A percentile compares a stretch with the other conserved stretches of the same genome.
Evolutionary conservation across 2,113 vertebrate species (phyloP).

Genomic region (Nothocercus nigrocapillus): DNA sequence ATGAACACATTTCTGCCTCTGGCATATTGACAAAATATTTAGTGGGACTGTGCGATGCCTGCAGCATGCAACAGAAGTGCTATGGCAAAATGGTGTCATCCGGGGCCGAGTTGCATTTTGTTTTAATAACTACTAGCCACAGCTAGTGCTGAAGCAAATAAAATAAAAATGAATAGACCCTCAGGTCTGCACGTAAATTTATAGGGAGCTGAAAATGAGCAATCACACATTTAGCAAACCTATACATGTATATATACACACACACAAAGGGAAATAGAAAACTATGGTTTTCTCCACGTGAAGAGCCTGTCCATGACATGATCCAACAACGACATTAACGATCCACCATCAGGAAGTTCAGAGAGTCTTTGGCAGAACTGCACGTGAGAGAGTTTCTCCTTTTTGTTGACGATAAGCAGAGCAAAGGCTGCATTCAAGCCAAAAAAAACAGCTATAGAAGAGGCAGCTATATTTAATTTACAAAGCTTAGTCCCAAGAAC

Average conservation of each 20-base stretch:
- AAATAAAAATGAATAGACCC: background rate
- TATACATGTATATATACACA: background rate
- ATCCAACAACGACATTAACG: background rate
- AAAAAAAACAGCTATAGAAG: background rate
- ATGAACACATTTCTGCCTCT: background rate
- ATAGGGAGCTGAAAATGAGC: background rate
- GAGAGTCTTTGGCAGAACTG: background rate
- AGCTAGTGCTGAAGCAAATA: background rate
- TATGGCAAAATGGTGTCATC: background rate
- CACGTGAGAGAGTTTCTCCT: background rate
- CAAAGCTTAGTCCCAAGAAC: background rate
- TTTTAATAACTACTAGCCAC: background rate
- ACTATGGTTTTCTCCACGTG: background rate
- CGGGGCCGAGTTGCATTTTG: background rate
- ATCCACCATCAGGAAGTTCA: background rate
- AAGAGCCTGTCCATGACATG: background rate
- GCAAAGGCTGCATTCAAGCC: too few relatives aligned
- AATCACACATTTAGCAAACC: background rate
- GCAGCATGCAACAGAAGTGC: accelerated
- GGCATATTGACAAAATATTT: background rate
- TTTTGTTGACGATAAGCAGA: too few relatives aligned
- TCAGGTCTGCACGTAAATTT: background rate
- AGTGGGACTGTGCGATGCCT: too few relatives aligned
- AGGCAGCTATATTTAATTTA: background rate
- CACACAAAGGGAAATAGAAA: background rate